Evolutionary conservation across 2,797 vertebrate genomes (phyloP), one percentile per base, ranked within the genome.

Genomic region (Florisuga fusca): DNA sequence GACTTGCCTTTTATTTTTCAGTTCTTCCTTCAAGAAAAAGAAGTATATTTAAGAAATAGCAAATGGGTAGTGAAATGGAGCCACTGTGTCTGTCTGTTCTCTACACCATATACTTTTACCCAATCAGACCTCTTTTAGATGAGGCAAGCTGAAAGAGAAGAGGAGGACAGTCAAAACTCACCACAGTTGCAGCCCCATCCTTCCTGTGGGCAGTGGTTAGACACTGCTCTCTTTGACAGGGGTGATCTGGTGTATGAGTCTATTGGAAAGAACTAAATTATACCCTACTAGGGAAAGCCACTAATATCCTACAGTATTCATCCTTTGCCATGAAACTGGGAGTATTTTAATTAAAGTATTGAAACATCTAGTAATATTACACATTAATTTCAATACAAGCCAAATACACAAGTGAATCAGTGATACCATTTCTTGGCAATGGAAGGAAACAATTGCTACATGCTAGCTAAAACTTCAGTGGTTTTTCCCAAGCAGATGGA

Each of bases 301-400:
- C 48, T 86, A 58, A 85, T 71, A 86, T 22, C 64, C 61, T 83
- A 66, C 14, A 58, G n/a, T 31, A 69, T 66, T 88, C 23, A 67
- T 45, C 31, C 53, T 77, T 43, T 61, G 23, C 43, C 19, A 75
- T n/a, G 85, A 84, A 86, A 84, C 3, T 19, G 5, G 41, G 62
- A 59, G 22, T 16, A 53, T 84, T 90, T 89, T 87, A 78, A 95
- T 83, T 89, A 72, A 93, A 87, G 72, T 74, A 82, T 15, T 54
- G n/a, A 85, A 92, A 54, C 22, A 43, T 31, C 20, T 9, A 20
- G 50, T 68, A 77, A 71, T 51, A 74, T 15, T 63, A 67, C 22
- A 55, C 31, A 68, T 25, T 76, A 41, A 89, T 74, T 76, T 91
- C 87, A 88, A 75, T 34, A 36, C 33, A 45, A 76, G 27, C 22